Evolutionary conservation across 2,113 vertebrate species (phyloP), one percentile per base, ranked within the genome.

Genomic region (Tychaedon coryphoeus): DNA sequence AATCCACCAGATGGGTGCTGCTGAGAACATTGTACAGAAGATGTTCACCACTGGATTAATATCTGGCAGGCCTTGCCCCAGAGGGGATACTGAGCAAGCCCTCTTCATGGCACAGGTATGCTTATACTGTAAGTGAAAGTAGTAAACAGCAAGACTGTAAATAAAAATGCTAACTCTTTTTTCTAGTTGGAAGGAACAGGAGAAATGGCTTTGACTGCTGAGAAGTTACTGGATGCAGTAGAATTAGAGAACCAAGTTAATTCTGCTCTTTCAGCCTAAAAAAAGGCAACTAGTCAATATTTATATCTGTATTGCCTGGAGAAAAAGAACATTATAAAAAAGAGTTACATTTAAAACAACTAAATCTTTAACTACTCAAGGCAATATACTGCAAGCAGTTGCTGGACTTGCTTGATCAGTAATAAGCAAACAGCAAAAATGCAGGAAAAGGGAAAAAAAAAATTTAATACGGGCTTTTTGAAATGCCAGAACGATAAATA

Each of bases 231-330:
- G 10, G 29, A 40, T 2, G n/a, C 0, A 0, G 15, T 29, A 81
- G 45, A 66, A 74, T 75, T 64, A 84, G 23, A 87, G 23, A 86
- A 18, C 2, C 19, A 75, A 74, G 78, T 81, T 51, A 58, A 74
- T 87, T 93, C 48, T 77, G 18, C 48, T 93, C 48, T 70, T 70
- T 84, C 70, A 87, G 28, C 17, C 22, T 86, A 66, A 62, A 88
- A 88, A 90, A 79, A 54, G 45, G 58, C 19, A 82, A 82, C 61
- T 14, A 65, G n/a, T 65, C 67, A 76, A 69, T 83, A 82, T 69
- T 86, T 93, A 14, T 76, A 45, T 43, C 61, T 74, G 8, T 24
- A 60, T 53, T 64, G 61, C 43, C 12, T 69, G 42, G 10, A 67
- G 38, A 81, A 77, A 87, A 33, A 84, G 33, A 71, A 71, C 22